These are phyloP conservation scores for Pycnonotus jocosus DNA, from an alignment of 2,113 vertebrate species.

Conservation along the genomic window DNA sequence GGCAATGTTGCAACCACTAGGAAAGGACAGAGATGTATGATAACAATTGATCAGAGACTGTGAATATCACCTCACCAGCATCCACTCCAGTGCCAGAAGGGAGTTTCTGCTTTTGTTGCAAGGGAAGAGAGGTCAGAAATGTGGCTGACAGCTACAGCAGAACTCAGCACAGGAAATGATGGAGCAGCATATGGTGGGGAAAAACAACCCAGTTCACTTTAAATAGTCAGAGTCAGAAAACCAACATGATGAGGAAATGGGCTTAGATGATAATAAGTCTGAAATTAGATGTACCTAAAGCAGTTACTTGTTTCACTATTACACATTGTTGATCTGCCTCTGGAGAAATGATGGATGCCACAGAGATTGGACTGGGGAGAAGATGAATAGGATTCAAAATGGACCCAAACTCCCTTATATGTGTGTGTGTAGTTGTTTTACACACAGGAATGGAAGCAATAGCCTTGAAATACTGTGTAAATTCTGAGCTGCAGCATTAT, in stretches of 20 bases:
- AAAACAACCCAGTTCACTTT: not conserved
- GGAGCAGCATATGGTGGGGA: not conserved
- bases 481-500: not conserved
- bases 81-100: not conserved
- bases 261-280: not conserved
- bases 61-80: not conserved
- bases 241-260: not conserved
- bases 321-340: not conserved
- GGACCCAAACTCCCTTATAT: not conserved
- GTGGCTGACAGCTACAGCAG: not conserved
- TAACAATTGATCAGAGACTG: not conserved
- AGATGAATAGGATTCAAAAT: not conserved
- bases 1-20: not conserved
- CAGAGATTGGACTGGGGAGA: not conserved
- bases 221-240: not conserved
- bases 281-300: not conserved
- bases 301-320: not conserved
- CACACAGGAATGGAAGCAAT: not conserved
- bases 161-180: not conserved
- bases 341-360: not conserved
- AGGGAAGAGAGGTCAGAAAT: not conserved
- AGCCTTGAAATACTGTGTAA: not conserved
- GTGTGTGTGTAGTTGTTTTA: not conserved
- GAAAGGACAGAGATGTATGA: conserved; percentile 4
- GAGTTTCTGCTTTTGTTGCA: not conserved